Percentiles rank a stretch among this genome's conserved stretches.
Conservation (phyloP, 2,888 invertebrate species). For the Archips crataeganus region DNA sequence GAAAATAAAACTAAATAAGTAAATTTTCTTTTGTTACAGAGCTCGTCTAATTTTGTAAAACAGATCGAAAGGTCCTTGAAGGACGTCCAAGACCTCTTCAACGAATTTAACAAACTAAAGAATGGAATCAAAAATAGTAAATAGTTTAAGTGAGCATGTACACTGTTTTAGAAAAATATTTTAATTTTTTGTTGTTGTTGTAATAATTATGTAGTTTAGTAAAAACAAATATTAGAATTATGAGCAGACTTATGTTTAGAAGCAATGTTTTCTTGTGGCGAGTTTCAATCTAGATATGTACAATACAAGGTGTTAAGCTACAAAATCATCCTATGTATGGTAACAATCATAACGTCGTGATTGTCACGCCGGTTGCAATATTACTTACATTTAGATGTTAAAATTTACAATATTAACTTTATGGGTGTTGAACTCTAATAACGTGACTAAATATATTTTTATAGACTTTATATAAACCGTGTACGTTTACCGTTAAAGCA, state of each 20-base stretch:
- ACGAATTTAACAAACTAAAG: constrained; percentile 82
- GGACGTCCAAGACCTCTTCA: constrained; percentile 90
- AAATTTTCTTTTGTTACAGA: constrained; percentile 80
- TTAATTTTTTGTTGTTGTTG: constrained; percentile 44
- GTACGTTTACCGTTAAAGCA: neutral
- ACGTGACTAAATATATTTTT: constrained; percentile 29
- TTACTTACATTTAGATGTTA: constrained; percentile 1
- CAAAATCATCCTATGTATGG: neutral
- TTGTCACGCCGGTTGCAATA: constrained; percentile 15
- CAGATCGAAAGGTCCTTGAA: constrained; percentile 90
- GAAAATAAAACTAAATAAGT: no score
- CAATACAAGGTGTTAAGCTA: neutral
- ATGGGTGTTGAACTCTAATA: neutral
- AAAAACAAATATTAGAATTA: constrained; percentile 17
- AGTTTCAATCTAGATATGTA: constrained; percentile 19
- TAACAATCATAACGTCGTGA: neutral
- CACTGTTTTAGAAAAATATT: constrained; percentile 53
- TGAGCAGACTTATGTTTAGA: constrained; percentile 24
- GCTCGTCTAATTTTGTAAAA: constrained; percentile 91
- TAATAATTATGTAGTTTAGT: constrained; percentile 43
- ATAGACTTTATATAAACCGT: constrained; percentile 21
- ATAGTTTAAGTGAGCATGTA: constrained; percentile 48
- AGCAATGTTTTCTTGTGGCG: constrained; percentile 28
- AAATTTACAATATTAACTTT: constrained; percentile 16
- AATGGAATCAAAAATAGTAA: constrained; percentile 62